A percentile compares a stretch with the other conserved stretches of the same genome.
phyloP scores from a whole-genome alignment of 2,797 vertebrate genomes.

The Linurgus olivaceus region DNA sequence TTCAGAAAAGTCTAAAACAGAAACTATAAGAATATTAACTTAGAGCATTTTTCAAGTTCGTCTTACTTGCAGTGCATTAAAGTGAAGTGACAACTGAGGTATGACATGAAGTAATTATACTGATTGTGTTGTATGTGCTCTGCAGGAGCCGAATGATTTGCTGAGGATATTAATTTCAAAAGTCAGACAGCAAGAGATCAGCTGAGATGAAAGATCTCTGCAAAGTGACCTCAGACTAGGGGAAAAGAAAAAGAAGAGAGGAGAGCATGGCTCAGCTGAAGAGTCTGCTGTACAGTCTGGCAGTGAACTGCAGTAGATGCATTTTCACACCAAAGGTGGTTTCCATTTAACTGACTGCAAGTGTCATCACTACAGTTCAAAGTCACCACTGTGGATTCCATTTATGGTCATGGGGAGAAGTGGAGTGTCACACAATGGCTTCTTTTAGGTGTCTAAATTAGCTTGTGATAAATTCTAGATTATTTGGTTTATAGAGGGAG shows the following conservation, averaged over 20 bases:
- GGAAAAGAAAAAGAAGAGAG: neutral
- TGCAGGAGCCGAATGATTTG: conserved; percentile 28
- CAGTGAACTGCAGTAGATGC: neutral
- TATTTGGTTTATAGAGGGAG: neutral
- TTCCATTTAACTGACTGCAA: neutral
- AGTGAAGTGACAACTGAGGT: conserved; percentile 52
- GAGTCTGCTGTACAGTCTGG: neutral
- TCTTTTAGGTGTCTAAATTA: neutral
- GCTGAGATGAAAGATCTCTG: conserved; percentile 29
- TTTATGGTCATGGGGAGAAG: neutral
- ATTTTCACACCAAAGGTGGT: neutral
- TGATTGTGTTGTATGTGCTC: conserved; percentile 55
- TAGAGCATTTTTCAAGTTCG: conserved; percentile 38
- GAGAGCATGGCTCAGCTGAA: neutral
- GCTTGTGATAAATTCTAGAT: neutral
- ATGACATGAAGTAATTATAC: conserved; percentile 48
- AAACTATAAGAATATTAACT: conserved; percentile 22
- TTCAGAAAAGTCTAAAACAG: conserved; percentile 35
- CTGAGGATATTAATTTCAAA: conserved; percentile 43
- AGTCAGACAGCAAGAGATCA: conserved; percentile 42
- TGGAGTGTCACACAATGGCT: neutral
- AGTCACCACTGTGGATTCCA: neutral
- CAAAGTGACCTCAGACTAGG: conserved; percentile 30
- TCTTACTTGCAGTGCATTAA: conserved; percentile 39
- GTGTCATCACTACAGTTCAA: neutral